Base-by-base conservation (phyloP, 2,113 vertebrate species). In the Charadrius vociferus region DNA sequence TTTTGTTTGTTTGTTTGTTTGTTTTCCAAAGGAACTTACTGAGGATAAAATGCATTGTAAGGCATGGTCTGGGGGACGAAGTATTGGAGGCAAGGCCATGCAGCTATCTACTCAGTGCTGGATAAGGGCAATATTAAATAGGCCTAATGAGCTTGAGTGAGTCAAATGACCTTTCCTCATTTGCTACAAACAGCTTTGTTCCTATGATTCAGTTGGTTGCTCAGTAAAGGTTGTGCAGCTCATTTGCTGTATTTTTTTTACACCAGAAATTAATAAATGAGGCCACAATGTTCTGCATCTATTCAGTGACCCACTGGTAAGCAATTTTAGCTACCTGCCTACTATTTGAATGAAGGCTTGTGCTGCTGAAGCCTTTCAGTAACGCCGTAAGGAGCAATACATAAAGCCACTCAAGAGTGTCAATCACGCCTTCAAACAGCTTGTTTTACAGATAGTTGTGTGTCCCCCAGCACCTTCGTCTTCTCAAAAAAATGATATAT, bases 141-240 rank as follows among this genome's bases (percentile, higher is more conserved):
- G 45, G 36, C 85, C 37, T 94, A 92, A 97, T 82, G 56, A 88
- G 37, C 71, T 59, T 88, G 41, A 73, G 74, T 94, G 95, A 95
- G 84, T 95, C 94, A 95, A 95, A 95, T 70, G 88, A 95, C 89
- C 84, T 96, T 95, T 95, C 49, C 20, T 86, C 71, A 67, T 90
- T 90, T 90, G 67, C 81, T 95, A 82, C 59, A 91, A 93, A 79
- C 84, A 94, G 58, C 29, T 94, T 94, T 91, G 74, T 86, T 93
- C 86, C 81, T 94, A 19, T 88, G 66, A 91, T 77, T 95, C 89
- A 95, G 41, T 52, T 90, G 58, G 89, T 91, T 95, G 91, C 59
- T 95, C 93, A 74, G 78, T 82, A 95, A 94, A 91, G 94, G 74
- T 59, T 95, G 62, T 62, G 81, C 45, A 88, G 87, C 45, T 79